A percentile compares a stretch with the other conserved stretches of the same genome.
phyloP scores from a whole-genome alignment of 2,888 invertebrate species.

The Melipona bicolor region DNA sequence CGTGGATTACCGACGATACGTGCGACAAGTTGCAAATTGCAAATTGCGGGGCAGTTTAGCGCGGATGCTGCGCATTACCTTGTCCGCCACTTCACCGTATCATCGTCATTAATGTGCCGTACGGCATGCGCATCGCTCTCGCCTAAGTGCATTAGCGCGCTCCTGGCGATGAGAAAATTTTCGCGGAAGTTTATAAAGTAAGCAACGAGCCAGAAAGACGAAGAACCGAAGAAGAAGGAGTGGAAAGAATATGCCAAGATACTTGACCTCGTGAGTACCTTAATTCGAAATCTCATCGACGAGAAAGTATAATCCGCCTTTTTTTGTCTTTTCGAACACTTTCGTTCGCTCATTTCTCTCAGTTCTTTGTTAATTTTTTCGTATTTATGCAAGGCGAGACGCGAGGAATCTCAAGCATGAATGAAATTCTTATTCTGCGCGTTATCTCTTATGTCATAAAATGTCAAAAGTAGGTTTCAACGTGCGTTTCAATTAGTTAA shows the following conservation, averaged over 20 bases:
- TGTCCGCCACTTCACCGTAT: slow-evolving; percentile 67
- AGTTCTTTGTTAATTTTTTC: too few species aligned
- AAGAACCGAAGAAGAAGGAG: not conserved
- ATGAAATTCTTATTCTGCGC: too few species aligned
- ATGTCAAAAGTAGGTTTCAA: too few species aligned
- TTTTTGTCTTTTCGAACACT: not conserved
- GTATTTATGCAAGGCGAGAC: too few species aligned
- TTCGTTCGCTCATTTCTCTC: not conserved
- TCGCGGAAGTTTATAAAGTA: slow-evolving; percentile 5
- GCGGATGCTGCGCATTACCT: slow-evolving; percentile 70
- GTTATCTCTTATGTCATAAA: too few species aligned
- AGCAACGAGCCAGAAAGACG: not conserved
- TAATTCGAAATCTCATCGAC: not conserved
- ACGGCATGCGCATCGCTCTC: slow-evolving; percentile 31
- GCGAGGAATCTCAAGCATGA: too few species aligned
- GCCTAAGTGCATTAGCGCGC: slow-evolving; percentile 37
- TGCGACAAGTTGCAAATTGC: slow-evolving; percentile 11
- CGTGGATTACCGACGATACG: slow-evolving; percentile 1
- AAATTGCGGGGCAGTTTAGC: slow-evolving; percentile 49
- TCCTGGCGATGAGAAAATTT: not conserved
- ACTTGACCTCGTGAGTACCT: not conserved
- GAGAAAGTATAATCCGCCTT: not conserved
- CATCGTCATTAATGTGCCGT: slow-evolving; percentile 63
- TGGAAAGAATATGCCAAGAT: not conserved
- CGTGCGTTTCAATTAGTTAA: too few species aligned